Conservation (phyloP, 2,113 vertebrate genomes). For the Tragelaphus scriptus region DNA sequence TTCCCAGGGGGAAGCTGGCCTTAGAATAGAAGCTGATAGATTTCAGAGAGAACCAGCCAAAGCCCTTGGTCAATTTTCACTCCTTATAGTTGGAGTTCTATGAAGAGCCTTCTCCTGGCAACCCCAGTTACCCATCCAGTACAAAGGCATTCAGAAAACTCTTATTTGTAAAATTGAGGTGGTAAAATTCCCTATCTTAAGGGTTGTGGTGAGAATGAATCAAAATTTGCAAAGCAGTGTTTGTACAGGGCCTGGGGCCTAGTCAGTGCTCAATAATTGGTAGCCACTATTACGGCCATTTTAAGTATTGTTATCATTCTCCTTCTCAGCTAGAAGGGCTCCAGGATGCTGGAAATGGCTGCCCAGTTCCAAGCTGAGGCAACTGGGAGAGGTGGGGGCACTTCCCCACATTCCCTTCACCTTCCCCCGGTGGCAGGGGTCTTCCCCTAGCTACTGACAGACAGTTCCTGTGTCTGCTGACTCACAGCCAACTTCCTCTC, state of each 20-base stretch:
- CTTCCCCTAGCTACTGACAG: slow-evolving; percentile 36
- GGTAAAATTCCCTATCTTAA: background rate
- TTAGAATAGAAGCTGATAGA: background rate
- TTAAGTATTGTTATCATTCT: slow-evolving; percentile 21
- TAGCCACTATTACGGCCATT: background rate
- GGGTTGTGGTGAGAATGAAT: slow-evolving; percentile 1
- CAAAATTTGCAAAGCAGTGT: background rate
- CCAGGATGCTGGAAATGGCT: background rate
- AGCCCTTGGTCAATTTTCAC: background rate
- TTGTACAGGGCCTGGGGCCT: background rate
- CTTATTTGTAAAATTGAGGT: slow-evolving; percentile 27
- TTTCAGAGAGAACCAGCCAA: background rate
- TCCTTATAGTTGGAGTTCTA: background rate
- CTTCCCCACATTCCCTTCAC: background rate
- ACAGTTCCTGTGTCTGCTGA: background rate
- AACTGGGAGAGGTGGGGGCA: background rate
- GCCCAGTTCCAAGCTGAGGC: background rate
- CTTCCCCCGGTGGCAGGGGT: slow-evolving; percentile 30
- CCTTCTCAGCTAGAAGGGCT: slow-evolving; percentile 16
- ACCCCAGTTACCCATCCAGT: background rate
- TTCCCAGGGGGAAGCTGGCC: background rate
- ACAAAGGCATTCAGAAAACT: background rate
- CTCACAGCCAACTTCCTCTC: slow-evolving; percentile 37
- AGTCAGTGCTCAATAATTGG: background rate
- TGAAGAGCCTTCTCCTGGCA: background rate